Evolutionary conservation across 2,888 invertebrate species (phyloP), one percentile per base, ranked within the genome.

Genomic region (Cyclophora albipunctata): DNA sequence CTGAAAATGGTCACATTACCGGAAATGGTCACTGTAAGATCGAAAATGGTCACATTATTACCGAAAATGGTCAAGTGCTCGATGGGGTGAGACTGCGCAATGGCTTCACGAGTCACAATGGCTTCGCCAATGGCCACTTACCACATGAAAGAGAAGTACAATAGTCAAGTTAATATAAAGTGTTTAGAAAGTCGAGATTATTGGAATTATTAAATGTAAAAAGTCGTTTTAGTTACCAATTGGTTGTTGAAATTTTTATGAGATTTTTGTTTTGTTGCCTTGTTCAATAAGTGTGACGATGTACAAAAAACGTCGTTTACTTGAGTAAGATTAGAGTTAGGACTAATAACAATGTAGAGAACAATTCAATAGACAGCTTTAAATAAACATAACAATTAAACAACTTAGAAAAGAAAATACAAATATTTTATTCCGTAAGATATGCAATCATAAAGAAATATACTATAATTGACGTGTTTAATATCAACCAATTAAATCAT

Each of bases 141-240:
- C 46, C 40, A 42, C 55, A 51, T 43, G 55, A 53, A 7, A 69
- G 72, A 69, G 34, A 86, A 71, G 62, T 78, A 60, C 86, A 82
- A 70, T 86, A 86, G 67, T 57, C 57, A 5, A 37, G 4, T 37
- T 5, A 5, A 37, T 37, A 37, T 37, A 33, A 33, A 20, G 33
- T 43, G 20, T 43, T 34, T 34, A 43, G 7, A 45, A 49, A 45
- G 35, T 49, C 45, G 34, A 47, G 42, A 37, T 49, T 48, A 40
- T 45, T 43, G 43, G 43, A 7, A 43, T 43, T 33, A 34, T 33
- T 43, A 42, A 6, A 6, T 42, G 20, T 43, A 34, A 43, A 43
- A 34, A 43, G 34, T 4, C 3, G n/a, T 42, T 43, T 43, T 34
- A 43, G 43, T 43, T 43, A 43, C 43, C 43, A 43, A 43, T 43